Evolutionary conservation across 2,888 invertebrate species (phyloP), one percentile per base, ranked within the genome.

Genomic region (Chymomyza caudatula): DNA sequence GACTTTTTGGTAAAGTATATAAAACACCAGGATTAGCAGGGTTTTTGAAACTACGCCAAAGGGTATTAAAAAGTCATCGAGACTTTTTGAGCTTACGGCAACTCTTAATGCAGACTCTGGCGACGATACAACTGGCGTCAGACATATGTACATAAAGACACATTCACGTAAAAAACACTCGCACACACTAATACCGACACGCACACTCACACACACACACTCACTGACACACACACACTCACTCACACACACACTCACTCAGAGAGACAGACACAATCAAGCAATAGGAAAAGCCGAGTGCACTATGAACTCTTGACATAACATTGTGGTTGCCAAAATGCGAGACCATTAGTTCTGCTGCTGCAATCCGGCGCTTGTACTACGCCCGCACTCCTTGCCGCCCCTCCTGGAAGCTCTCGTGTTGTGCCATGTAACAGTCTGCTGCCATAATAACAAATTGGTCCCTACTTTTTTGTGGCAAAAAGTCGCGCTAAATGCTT

Each of bases 271-370:
- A 37, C 29, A 37, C 29, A 37, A 37, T 37, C 29, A 37, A 37
- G 29, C 29, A 37, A 11, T 37, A 37, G 29, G 11, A 37, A 37
- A 29, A 54, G 19, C 42, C 25, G 56, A 44, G 22, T 19, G 44
- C 57, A 43, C 44, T 44, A 44, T 57, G 57, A 23, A 43, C 59
- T 29, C 59, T 47, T 59, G 59, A 57, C 47, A 57, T 6, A 47
- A 25, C 20, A 54, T 47, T 55, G 61, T 49, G 54, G 61, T 47
- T 61, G 61, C 61, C 61, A 61, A 61, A 61, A 61, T 55, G 61
- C 55, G 44, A 23, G 55, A 49, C 56, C 63, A 57, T 63, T 57
- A 63, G 57, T 63, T 56, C 23, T 47, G 25, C 44, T 37, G 23
- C 44, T 60, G 8, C 51, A 17, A 17, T 15, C 44, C 17, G 5